phyloP scores from a whole-genome alignment of 1,140 invertebrate species.

The Brachionus calyciflorus region DNA sequence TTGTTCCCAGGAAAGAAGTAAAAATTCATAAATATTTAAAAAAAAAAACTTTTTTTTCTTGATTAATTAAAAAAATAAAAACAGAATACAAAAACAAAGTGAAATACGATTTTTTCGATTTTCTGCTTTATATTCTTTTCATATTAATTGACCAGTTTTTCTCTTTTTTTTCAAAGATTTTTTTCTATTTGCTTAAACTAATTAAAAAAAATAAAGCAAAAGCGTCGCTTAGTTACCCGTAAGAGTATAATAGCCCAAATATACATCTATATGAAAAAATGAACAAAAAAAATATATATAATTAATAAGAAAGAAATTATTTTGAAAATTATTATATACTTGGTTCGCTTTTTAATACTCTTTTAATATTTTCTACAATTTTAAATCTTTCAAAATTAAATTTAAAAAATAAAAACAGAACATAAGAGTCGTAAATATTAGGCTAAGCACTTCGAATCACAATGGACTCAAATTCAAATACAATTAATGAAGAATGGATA shows the following conservation, averaged over 20 bases:
- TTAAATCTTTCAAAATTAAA: not conserved
- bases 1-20: no score
- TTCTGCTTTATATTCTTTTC: not conserved
- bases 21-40: no score
- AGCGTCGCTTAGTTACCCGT: slow-evolving; percentile 27
- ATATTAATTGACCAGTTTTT: slow-evolving; percentile 7
- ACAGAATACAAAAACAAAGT: not conserved
- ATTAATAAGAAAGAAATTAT: slow-evolving; percentile 1
- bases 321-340: not conserved
- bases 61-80: not conserved
- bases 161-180: no score
- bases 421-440: not conserved
- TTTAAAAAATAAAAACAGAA: no score
- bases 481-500: slow-evolving; percentile 56
- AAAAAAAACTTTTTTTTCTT: no score
- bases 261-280: slow-evolving; percentile 19
- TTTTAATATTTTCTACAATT: not conserved
- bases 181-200: slow-evolving; percentile 23
- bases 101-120: slow-evolving; percentile 7
- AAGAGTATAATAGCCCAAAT: slow-evolving; percentile 32
- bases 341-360: not conserved
- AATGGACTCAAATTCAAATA: slow-evolving; percentile 40
- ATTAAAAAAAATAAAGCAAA: not conserved
- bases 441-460: not conserved
- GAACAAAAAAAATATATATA: no score